Evolutionary conservation across 2,888 invertebrate genomes (phyloP), one percentile per base, ranked within the genome.

Genomic region (Tachina grossa): DNA sequence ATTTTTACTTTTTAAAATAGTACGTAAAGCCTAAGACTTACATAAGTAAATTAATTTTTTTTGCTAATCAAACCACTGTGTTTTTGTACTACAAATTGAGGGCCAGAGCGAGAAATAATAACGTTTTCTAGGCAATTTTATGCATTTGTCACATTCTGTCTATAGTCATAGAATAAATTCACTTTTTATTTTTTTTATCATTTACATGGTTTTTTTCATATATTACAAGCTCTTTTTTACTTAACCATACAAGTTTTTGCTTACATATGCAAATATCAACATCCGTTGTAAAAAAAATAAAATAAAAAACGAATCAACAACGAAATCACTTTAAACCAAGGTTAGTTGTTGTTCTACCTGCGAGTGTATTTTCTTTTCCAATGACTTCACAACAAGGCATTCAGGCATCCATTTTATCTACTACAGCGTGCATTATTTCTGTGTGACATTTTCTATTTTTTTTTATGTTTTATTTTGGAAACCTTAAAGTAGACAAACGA

Each of bases 291-390:
- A 66, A 45, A 57, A 49, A 76, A 45, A 51, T 63, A 66, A 2
- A 43, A 68, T 19, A 45, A 75, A 75, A 11, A 59, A 39, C 31
- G 10, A 66, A 66, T 9, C 55, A 66, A 66, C 55, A 74, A 74
- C 41, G 79, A 83, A 76, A 79, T 78, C 76, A 79, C 79, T 85
- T 87, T 85, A 87, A 86, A 87, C 87, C 87, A 88, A 88, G 88
- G 88, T 87, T 88, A 81, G 71, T 45, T 86, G 79, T 68, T 43
- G 31, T 53, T 51, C 63, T 75, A 85, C 85, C 85, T 85, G 85
- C 66, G 1, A 83, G 71, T 75, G 53, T 31, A 43, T 71, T 53
- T 84, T 68, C 43, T 74, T 13, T 65, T 47, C 66, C 45, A 68
- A 51, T 59, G 66, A 45, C 53, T 66, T 59, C 14, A 55, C 13